phyloP scores from a whole-genome alignment of 2,113 vertebrate genomes.

The Bambusicola thoracicus region DNA sequence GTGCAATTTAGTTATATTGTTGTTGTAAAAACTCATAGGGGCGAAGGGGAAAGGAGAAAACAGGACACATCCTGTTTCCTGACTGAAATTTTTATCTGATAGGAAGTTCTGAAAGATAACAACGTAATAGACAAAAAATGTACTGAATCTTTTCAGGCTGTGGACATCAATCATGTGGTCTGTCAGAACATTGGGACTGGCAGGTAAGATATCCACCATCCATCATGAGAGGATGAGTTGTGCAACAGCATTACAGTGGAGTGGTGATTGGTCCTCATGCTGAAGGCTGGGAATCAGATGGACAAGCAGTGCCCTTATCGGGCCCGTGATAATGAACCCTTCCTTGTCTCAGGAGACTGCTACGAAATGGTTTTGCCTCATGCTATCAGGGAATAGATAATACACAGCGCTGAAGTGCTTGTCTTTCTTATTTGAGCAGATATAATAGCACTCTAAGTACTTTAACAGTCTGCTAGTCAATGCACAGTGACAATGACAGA shows the following conservation, averaged over 20 bases:
- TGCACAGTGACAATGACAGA: neutral
- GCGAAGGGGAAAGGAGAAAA: neutral
- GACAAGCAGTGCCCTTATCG: neutral
- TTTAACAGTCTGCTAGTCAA: neutral
- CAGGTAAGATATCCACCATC: neutral
- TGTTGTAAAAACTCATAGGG: neutral
- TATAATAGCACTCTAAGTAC: neutral
- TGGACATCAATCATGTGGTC: slow-evolving; percentile 26
- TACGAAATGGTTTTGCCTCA: neutral
- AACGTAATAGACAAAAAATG: neutral
- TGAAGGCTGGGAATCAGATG: neutral
- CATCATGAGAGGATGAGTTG: neutral
- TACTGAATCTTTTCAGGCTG: neutral
- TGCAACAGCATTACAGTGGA: neutral
- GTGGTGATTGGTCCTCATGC: neutral
- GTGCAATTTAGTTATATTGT: neutral
- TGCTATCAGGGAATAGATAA: neutral
- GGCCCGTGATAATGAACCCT: neutral
- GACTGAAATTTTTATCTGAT: slow-evolving; percentile 15
- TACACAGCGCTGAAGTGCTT: neutral
- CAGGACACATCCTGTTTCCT: neutral
- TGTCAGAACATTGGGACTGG: slow-evolving; percentile 58
- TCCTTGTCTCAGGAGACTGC: neutral
- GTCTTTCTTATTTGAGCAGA: neutral
- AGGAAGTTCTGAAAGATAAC: neutral